Percentiles rank a stretch among this genome's conserved stretches.
Conservation (phyloP, 2,888 invertebrate species). For the Trissoscelio sp. region DNA sequence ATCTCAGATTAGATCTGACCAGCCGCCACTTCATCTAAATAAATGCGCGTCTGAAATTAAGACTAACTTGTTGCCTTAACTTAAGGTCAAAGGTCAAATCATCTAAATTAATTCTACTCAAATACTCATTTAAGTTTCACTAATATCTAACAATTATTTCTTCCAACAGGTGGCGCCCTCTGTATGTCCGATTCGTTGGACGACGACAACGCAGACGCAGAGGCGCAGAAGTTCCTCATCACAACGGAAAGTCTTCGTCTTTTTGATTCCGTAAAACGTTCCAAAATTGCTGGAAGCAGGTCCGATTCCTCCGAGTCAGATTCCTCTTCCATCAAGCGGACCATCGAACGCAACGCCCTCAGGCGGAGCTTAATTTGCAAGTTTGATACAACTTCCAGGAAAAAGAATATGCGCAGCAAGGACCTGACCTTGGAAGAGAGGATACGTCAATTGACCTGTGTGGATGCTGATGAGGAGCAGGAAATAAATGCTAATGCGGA, state of each 20-base stretch:
- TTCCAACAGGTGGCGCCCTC: conserved; percentile 34
- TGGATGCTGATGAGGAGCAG: conserved; percentile 89
- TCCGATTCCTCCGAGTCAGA: conserved; percentile 81
- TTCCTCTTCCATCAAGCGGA: conserved; percentile 86
- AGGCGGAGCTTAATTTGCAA: conserved; percentile 90
- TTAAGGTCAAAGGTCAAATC: too few relatives aligned
- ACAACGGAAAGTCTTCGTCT: conserved; percentile 91
- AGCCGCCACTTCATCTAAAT: conserved; percentile 1
- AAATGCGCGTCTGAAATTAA: conserved; percentile 9
- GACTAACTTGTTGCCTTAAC: too few relatives aligned
- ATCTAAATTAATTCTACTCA: conserved; percentile 21
- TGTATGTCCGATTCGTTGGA: conserved; percentile 74
- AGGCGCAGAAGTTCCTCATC: conserved; percentile 85
- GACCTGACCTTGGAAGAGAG: conserved; percentile 93
- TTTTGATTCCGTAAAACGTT: conserved; percentile 87
- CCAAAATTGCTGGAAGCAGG: conserved; percentile 83
- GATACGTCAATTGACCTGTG: conserved; percentile 92
- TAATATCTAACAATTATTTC: too few relatives aligned
- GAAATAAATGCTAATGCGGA: conserved; percentile 41
- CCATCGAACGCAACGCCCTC: conserved; percentile 93
- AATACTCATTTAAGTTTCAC: too few relatives aligned
- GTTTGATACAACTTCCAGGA: conserved; percentile 85
- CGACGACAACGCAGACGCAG: conserved; percentile 79
- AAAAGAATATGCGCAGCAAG: conserved; percentile 84
- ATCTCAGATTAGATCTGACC: background rate